A percentile compares a stretch with the other conserved stretches of the same genome.
These are phyloP conservation scores for Drosophila vallismaia DNA, from an alignment of 2,888 invertebrate genomes.

Conservation along the genomic window DNA sequence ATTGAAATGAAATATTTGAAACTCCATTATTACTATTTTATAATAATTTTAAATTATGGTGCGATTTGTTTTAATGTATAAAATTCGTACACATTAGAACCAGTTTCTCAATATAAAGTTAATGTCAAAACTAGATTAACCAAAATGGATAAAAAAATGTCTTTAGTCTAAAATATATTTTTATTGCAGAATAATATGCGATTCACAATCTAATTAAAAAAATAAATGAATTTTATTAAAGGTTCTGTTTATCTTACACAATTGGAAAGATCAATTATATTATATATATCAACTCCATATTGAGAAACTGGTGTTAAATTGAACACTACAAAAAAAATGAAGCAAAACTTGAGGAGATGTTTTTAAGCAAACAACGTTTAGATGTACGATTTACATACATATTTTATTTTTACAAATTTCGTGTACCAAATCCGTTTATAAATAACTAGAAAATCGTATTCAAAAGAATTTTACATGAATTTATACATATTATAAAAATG, in stretches of 20 bases:
- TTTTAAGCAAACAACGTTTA: not conserved
- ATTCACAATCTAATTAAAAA: too few relatives aligned
- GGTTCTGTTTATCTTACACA: too few relatives aligned
- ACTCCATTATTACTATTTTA: not conserved
- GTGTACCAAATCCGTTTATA: too few relatives aligned
- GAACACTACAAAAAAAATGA: slow-evolving; percentile 84
- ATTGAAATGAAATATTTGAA: not conserved
- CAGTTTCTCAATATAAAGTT: slow-evolving; percentile 1
- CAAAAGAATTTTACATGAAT: too few relatives aligned
- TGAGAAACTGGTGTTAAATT: slow-evolving; percentile 72
- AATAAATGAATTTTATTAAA: too few relatives aligned
- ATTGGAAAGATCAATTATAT: too few relatives aligned
- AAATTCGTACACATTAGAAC: not conserved
- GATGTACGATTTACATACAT: too few relatives aligned
- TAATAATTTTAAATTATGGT: not conserved
- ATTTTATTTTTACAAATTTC: too few relatives aligned
- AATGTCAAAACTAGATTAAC: not conserved
- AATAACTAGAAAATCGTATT: too few relatives aligned
- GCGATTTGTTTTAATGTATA: slow-evolving; percentile 2
- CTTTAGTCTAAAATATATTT: too few relatives aligned
- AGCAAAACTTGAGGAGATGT: slow-evolving; percentile 84
- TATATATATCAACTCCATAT: not conserved
- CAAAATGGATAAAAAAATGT: not conserved
- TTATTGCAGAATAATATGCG: too few relatives aligned
- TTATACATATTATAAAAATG: too few relatives aligned